These are phyloP conservation scores for Neopipo cinnamomea DNA, from an alignment of 2,113 vertebrate species.

Conservation along the genomic window DNA sequence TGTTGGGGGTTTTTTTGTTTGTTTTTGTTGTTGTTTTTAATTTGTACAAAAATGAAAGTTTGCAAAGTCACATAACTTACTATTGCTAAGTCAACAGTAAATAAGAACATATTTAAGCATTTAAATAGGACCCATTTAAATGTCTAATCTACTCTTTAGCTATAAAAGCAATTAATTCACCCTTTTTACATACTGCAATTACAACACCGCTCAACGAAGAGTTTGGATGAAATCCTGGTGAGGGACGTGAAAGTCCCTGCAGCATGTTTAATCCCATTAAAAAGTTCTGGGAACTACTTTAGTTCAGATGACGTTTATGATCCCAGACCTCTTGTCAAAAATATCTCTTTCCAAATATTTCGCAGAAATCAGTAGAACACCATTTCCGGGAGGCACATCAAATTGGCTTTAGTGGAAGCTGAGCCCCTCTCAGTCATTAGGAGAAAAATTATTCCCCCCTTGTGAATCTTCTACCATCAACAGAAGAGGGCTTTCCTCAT, in stretches of 20 bases:
- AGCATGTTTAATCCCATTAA: background rate
- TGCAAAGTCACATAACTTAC: background rate
- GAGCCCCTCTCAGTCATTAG: accelerated
- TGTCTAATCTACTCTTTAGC: background rate
- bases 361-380: background rate
- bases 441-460: background rate
- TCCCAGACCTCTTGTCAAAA: background rate
- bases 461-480: background rate
- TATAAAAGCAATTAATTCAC: background rate
- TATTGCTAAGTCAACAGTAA: background rate
- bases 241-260: background rate
- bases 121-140: background rate
- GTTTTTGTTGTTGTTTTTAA: background rate
- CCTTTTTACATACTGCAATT: background rate
- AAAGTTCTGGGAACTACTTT: background rate
- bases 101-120: background rate
- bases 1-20: no score
- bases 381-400: background rate
- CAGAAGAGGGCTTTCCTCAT: background rate
- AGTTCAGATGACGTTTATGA: background rate
- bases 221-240: background rate
- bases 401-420: background rate
- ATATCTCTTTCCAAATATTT: slow-evolving; percentile 1
- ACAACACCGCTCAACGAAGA: background rate
- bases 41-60: background rate